Percentiles rank a stretch among this genome's conserved stretches.
Conservation (phyloP, 2,797 vertebrate genomes). For the Dromococcyx pavoninus region DNA sequence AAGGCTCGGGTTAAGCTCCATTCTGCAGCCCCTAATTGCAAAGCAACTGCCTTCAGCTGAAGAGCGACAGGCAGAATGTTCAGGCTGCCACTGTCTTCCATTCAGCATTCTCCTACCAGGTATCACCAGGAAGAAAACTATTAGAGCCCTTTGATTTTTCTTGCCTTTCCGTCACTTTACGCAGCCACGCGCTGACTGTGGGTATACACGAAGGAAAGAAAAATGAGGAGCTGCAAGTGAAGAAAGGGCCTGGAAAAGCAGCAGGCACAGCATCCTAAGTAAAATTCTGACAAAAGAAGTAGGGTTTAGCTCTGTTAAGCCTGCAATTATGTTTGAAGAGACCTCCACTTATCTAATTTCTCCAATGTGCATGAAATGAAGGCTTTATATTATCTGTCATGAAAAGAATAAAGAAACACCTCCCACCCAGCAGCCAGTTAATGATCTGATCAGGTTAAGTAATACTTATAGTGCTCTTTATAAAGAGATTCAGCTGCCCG, state of each 20-base stretch:
- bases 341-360: not conserved
- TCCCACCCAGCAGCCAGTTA: not conserved
- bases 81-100: not conserved
- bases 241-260: not conserved
- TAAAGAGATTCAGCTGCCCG: not conserved
- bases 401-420: not conserved
- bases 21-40: not conserved
- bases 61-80: not conserved
- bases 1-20: not conserved
- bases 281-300: not conserved
- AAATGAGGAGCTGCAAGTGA: not conserved
- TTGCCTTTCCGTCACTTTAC: not conserved
- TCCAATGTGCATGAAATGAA: not conserved
- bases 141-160: not conserved
- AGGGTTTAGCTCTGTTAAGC: not conserved
- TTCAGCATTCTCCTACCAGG: not conserved
- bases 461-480: not conserved
- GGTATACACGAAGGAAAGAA: not conserved
- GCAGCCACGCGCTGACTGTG: accelerated
- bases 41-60: not conserved
- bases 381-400: not conserved
- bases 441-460: not conserved
- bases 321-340: not conserved
- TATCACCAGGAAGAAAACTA: not conserved
- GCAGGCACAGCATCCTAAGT: not conserved